Percentiles rank a stretch among this genome's conserved stretches.
Conservation (phyloP, 2,113 vertebrate genomes). For the Hemichromis elongatus region DNA sequence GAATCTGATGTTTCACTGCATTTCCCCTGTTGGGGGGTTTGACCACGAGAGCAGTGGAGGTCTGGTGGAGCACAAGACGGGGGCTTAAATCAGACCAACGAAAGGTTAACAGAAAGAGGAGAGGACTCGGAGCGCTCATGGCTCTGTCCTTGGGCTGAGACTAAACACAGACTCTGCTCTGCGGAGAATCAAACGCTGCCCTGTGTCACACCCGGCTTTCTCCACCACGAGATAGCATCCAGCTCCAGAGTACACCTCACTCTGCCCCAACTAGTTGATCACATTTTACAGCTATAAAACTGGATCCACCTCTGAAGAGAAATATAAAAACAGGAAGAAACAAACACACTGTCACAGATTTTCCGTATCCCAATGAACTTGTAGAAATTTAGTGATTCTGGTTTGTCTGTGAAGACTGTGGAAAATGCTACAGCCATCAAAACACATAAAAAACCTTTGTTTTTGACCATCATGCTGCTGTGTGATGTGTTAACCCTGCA, state of each 20-base stretch:
- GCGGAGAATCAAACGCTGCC: slow-evolving; percentile 3
- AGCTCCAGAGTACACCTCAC: background rate
- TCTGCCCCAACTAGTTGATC: too few relatives aligned
- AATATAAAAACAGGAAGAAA: background rate
- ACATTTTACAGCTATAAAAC: background rate
- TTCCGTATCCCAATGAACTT: background rate
- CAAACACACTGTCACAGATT: background rate
- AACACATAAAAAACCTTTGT: background rate
- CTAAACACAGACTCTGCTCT: slow-evolving; percentile 52
- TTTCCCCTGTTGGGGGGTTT: slow-evolving; percentile 70
- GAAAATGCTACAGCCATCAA: too few relatives aligned
- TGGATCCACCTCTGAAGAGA: background rate
- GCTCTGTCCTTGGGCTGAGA: slow-evolving; percentile 59
- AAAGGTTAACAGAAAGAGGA: background rate
- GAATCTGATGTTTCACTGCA: slow-evolving; percentile 72
- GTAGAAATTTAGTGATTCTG: background rate
- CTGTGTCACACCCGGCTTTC: background rate
- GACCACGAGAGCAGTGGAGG: slow-evolving; percentile 12
- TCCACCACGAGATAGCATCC: background rate
- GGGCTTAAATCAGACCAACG: background rate
- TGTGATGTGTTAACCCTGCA: background rate
- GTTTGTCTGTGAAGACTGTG: background rate
- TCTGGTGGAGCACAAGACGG: background rate
- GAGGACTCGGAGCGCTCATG: slow-evolving; percentile 9
- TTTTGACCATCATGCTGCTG: background rate